Evolutionary conservation across 2,797 vertebrate genomes (phyloP).

Genomic region (Poecilia velifera): DNA sequence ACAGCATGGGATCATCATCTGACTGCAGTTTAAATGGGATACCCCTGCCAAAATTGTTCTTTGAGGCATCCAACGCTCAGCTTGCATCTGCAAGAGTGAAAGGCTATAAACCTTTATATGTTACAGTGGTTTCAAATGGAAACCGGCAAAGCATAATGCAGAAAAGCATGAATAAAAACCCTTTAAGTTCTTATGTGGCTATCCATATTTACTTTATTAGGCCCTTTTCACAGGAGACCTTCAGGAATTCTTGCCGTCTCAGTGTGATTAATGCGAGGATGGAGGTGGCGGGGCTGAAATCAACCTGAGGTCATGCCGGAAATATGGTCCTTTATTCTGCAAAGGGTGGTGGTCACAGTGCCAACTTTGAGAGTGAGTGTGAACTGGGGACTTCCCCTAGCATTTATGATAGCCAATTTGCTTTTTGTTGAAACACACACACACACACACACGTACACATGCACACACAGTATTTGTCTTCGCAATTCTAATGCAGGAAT

Average conservation of each 20-base stretch:
- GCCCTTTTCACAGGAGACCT: background rate
- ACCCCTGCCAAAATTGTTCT: background rate
- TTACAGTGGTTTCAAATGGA: background rate
- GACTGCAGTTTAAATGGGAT: conserved; percentile 35
- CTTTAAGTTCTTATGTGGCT: background rate
- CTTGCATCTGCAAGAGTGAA: background rate
- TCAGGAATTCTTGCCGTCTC: background rate
- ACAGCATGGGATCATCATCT: conserved; percentile 30
- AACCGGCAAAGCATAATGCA: background rate
- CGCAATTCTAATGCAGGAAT: background rate
- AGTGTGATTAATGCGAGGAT: background rate
- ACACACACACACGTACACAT: too few species aligned
- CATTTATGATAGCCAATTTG: background rate
- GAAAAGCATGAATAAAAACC: background rate
- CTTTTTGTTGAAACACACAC: background rate
- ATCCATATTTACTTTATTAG: background rate
- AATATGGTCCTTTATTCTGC: background rate
- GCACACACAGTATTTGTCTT: background rate
- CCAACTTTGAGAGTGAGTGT: background rate
- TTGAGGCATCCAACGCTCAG: background rate
- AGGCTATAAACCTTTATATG: background rate
- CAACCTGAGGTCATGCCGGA: background rate
- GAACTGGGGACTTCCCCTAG: background rate
- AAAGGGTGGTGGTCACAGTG: background rate
- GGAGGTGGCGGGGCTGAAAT: background rate